Percentiles rank a stretch among this genome's conserved stretches.
Evolutionary conservation across 1,140 invertebrate species (phyloP).

Genomic region (Lordiphosa clarofinis): DNA sequence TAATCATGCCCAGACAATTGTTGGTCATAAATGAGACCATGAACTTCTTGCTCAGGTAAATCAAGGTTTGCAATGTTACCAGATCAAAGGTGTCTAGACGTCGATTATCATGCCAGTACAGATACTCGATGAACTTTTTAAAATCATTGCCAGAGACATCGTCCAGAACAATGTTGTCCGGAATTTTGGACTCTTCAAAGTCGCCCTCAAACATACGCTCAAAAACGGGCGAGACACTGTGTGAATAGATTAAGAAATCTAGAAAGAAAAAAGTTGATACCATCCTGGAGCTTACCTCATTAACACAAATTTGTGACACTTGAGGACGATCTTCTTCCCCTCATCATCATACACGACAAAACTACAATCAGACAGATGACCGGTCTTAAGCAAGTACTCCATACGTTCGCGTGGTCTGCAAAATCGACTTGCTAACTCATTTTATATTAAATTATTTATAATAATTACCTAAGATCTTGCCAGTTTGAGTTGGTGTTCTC

Average conservation of each 20-base stretch:
- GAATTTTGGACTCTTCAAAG: conserved; percentile 21
- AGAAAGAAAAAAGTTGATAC: too few species aligned
- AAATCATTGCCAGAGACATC: conserved; percentile 35
- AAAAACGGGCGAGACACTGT: conserved; percentile 34
- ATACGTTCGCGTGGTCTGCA: conserved; percentile 22
- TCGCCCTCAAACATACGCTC: conserved; percentile 43
- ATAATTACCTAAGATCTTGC: conserved; percentile 21
- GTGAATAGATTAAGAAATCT: too few species aligned
- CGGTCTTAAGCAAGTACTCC: conserved; percentile 30
- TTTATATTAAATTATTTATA: too few species aligned
- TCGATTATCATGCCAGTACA: conserved; percentile 32
- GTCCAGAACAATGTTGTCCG: conserved; percentile 40
- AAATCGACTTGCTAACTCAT: too few species aligned
- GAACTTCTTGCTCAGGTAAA: conserved; percentile 40
- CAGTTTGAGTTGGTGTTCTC: conserved; percentile 8
- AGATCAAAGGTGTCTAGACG: conserved; percentile 14
- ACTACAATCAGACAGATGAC: conserved; percentile 42
- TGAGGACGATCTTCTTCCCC: conserved; percentile 18
- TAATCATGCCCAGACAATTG: conserved; percentile 16
- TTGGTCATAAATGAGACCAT: conserved; percentile 21
- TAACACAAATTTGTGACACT: conserved; percentile 41
- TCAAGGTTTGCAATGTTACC: conserved; percentile 21
- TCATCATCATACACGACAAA: conserved; percentile 26
- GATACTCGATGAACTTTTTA: conserved; percentile 28
- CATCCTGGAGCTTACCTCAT: conserved; percentile 6